Evolutionary conservation across 2,797 vertebrate genomes (phyloP).

Genomic region (Epinephelus awoara): DNA sequence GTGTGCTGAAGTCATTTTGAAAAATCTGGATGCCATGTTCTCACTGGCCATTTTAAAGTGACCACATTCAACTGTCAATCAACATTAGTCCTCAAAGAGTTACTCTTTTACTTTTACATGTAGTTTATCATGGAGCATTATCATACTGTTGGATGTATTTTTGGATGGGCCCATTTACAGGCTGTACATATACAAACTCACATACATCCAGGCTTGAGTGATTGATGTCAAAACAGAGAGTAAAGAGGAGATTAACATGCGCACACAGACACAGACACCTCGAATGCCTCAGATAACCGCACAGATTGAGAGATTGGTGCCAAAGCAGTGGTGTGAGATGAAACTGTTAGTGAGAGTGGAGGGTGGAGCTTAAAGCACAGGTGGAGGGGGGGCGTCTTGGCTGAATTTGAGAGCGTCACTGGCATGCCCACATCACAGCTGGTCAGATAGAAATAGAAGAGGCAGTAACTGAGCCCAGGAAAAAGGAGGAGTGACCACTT

Average conservation of each 20-base stretch:
- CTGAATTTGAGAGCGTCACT: slow-evolving; percentile 75
- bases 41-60: not conserved
- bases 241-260: no score
- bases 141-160: not conserved
- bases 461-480: slow-evolving; percentile 75
- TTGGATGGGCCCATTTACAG: no score
- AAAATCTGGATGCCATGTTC: not conserved
- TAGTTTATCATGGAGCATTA: not conserved
- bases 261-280: no score
- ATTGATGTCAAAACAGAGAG: no score
- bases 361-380: slow-evolving; percentile 28
- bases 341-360: slow-evolving; percentile 32
- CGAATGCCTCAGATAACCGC: not conserved
- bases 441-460: slow-evolving; percentile 83
- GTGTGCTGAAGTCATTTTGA: not conserved
- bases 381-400: slow-evolving; percentile 41
- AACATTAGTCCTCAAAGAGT: not conserved
- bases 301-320: slow-evolving; percentile 51
- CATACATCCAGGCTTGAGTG: no score
- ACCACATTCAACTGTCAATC: not conserved
- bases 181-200: no score
- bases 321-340: slow-evolving; percentile 22
- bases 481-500: slow-evolving; percentile 52
- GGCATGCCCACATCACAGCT: slow-evolving; percentile 75
- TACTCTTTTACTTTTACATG: not conserved